These are phyloP conservation scores for Pelobates cultripes DNA, from an alignment of 2,797 vertebrate species.

Conservation along the genomic window DNA sequence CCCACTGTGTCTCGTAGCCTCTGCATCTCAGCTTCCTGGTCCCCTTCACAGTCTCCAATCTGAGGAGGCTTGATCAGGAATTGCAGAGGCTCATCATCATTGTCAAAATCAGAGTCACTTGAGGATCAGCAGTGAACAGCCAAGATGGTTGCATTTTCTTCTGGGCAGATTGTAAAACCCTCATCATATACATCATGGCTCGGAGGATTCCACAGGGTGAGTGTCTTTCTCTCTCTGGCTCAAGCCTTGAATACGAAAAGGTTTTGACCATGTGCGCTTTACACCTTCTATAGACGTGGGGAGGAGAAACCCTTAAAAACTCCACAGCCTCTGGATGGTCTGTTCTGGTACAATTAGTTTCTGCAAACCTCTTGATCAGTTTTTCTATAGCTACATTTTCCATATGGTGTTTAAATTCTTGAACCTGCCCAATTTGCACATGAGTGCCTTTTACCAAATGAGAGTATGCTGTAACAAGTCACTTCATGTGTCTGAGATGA, in stretches of 20 bases:
- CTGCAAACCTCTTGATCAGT: constrained; percentile 86
- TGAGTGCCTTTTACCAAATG: constrained; percentile 95
- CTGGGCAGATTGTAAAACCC: constrained; percentile 89
- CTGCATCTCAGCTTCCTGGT: constrained; percentile 74
- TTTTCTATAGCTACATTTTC: constrained; percentile 89
- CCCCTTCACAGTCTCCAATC: constrained; percentile 59
- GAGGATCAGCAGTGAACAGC: constrained; percentile 84
- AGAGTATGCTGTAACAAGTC: constrained; percentile 87
- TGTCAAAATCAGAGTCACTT: constrained; percentile 87
- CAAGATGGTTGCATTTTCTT: constrained; percentile 72
- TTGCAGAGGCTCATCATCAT: constrained; percentile 88
- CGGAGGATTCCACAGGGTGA: constrained; percentile 70
- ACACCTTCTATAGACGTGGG: constrained; percentile 63
- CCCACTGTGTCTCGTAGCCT: constrained; percentile 89
- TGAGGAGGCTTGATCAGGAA: constrained; percentile 87
- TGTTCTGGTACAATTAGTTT: constrained; percentile 89
- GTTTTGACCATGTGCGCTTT: constrained; percentile 85
- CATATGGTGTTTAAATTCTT: constrained; percentile 96
- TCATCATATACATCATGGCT: constrained; percentile 88
- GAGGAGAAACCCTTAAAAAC: constrained; percentile 49
- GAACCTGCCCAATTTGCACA: constrained; percentile 95
- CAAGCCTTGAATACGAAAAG: constrained; percentile 89
- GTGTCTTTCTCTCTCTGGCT: constrained; percentile 86
- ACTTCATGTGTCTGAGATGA: constrained; percentile 90
- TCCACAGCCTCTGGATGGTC: constrained; percentile 74